Evolutionary conservation across 2,113 vertebrate species (phyloP).

Genomic region (Helogale parvula): DNA sequence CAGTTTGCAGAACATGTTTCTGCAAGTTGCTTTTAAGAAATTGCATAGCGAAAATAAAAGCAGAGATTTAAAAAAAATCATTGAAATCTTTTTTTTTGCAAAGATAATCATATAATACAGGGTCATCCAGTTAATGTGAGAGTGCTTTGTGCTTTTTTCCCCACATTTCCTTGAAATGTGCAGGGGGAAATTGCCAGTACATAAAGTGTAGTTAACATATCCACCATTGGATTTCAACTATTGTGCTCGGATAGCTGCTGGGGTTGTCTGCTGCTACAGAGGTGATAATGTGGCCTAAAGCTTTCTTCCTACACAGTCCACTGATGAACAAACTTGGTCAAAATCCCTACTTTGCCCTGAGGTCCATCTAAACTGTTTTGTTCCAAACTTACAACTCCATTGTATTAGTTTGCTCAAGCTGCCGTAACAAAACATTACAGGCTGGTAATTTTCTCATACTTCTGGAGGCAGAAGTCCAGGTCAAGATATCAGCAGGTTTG

Average conservation of each 20-base stretch:
- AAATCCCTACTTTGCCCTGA: not conserved
- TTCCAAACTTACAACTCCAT: not conserved
- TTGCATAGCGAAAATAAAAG: not conserved
- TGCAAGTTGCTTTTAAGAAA: slow-evolving; percentile 36
- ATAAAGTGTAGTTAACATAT: not conserved
- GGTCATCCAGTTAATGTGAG: not conserved
- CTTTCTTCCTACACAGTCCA: not conserved
- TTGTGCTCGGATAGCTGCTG: not conserved
- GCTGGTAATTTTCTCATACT: not conserved
- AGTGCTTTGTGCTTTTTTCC: not conserved
- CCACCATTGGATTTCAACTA: not conserved
- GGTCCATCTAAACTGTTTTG: not conserved
- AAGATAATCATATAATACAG: not conserved
- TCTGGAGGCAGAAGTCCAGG: not conserved
- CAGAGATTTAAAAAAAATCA: not conserved
- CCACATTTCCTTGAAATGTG: not conserved
- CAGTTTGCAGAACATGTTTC: slow-evolving; percentile 45
- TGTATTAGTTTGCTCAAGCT: not conserved
- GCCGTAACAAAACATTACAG: not conserved
- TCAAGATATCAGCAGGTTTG: not conserved
- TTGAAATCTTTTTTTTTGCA: not conserved
- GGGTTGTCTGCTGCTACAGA: not conserved
- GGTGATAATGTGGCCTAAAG: not conserved
- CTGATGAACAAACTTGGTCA: not conserved
- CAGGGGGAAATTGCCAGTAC: not conserved